Percentiles rank a stretch among this genome's conserved stretches.
Conservation (phyloP, 2,888 invertebrate species). For the Sabellastarte sp. region DNA sequence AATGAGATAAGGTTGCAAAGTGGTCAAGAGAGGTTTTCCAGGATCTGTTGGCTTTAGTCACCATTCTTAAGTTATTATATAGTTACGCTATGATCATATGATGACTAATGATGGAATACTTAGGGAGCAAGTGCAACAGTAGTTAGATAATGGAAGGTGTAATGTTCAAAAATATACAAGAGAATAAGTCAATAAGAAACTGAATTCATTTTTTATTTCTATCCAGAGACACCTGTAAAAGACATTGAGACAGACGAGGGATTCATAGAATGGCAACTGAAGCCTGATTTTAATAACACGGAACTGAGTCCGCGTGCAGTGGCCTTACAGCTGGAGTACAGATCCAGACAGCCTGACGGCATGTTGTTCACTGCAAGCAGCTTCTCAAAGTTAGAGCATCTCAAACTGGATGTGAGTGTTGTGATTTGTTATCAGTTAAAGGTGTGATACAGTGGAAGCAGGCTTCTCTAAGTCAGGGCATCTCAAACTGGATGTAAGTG, state of each 20-base stretch:
- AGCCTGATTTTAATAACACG: conserved; percentile 33
- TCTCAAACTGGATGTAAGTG: conserved; percentile 75
- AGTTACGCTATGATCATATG: too few species aligned
- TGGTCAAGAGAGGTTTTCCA: too few species aligned
- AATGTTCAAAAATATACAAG: too few species aligned
- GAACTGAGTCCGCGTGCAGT: conserved; percentile 28
- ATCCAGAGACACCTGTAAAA: conserved; percentile 34
- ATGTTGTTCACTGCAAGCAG: conserved; percentile 76
- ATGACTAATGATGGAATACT: too few species aligned
- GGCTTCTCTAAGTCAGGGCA: conserved; percentile 65
- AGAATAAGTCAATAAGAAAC: too few species aligned
- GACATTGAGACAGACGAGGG: conserved; percentile 62
- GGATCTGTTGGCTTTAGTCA: too few species aligned
- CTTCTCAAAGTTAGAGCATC: conserved; percentile 66
- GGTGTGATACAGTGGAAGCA: conserved; percentile 75
- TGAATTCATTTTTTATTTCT: too few species aligned
- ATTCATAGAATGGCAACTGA: conserved; percentile 88
- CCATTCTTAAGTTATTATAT: too few species aligned
- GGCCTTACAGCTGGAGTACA: conserved; percentile 87
- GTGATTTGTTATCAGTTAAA: too few species aligned
- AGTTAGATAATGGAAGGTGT: too few species aligned
- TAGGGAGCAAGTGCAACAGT: too few species aligned
- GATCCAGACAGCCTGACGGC: conserved; percentile 89
- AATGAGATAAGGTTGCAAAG: too few species aligned
- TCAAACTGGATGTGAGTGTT: conserved; percentile 72